Base-by-base conservation (phyloP, 2,113 vertebrate species). In the Tenebrosternarchus preto region DNA sequence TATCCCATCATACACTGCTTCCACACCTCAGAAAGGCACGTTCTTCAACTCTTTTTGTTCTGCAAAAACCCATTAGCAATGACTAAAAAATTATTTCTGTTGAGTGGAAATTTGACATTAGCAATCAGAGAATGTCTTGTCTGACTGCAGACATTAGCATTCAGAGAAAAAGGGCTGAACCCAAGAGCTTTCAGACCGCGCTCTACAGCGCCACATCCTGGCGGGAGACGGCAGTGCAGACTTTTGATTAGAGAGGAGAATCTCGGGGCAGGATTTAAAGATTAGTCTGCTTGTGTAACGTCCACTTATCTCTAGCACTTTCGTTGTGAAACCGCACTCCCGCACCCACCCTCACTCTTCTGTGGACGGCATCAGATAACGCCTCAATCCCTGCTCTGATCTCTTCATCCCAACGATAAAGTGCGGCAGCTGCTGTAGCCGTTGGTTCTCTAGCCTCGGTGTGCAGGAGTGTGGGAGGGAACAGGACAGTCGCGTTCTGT, bases 231-330 rank as follows among this genome's bases (percentile, higher is more conserved):
- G n/a, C n/a, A 22, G 20, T 59, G 56, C 56, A 59, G 56, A 19
- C n/a, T 59, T 90, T 91, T 91, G 89, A 92, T 92, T 91, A 91
- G 78, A 91, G 82, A 88, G 85, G 66, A 76, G 39, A 84, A 86
- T 91, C 88, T 81, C 86, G 85, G 4, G 84, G 87, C 87, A 87
- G 89, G 91, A 92, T 93, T 92, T 93, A 91, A 89, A 92, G 92
- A 93, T 93, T 92, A 92, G 88, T 84, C 87, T 83, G 66, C 88
- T 92, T 93, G 90, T 91, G 87, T 91, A 91, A 92, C 87, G 77
- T 88, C 85, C 88, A 88, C 89, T 90, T 89, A 92, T 90, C 91
- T 89, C 87, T 80, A 86, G 85, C 87, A 86, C 70, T 86, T 83
- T 87, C 12, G 76, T 85, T 89, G 88, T 84, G 84, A 88, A 83